Evolutionary conservation across 2,113 vertebrate genomes (phyloP).

Genomic region (Mirza zaza): DNA sequence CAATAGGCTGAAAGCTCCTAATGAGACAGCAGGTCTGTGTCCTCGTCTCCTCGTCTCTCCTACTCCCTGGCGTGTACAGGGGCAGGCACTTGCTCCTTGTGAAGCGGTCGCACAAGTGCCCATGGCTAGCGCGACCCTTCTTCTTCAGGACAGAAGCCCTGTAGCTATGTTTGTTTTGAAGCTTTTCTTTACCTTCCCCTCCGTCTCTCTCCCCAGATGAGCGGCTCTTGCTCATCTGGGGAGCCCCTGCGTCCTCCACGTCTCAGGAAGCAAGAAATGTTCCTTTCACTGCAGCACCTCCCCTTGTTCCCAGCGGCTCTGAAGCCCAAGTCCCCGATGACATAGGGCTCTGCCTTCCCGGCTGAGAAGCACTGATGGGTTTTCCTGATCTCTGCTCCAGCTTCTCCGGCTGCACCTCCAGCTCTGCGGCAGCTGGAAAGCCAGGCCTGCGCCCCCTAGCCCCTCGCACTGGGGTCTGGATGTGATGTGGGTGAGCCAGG

Average conservation of each 20-base stretch:
- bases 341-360: too few relatives aligned
- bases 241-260: neutral
- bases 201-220: neutral
- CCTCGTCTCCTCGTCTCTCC: accelerated
- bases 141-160: neutral
- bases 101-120: neutral
- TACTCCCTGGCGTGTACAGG: neutral
- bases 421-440: neutral
- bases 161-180: neutral
- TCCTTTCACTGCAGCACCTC: too few relatives aligned
- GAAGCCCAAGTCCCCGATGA: neutral
- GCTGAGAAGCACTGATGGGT: accelerated
- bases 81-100: accelerated
- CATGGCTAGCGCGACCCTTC: accelerated
- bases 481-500: neutral
- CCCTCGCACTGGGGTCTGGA: accelerated
- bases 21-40: neutral
- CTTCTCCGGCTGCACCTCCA: neutral
- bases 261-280: neutral
- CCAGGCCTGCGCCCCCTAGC: neutral
- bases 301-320: neutral
- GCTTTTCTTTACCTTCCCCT: neutral
- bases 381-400: too few relatives aligned
- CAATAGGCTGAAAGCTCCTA: neutral
- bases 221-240: too few relatives aligned